A percentile compares a stretch with the other conserved stretches of the same genome.
phyloP scores from a whole-genome alignment of 2,797 vertebrate species.

The Neosilurus mollespiculum region DNA sequence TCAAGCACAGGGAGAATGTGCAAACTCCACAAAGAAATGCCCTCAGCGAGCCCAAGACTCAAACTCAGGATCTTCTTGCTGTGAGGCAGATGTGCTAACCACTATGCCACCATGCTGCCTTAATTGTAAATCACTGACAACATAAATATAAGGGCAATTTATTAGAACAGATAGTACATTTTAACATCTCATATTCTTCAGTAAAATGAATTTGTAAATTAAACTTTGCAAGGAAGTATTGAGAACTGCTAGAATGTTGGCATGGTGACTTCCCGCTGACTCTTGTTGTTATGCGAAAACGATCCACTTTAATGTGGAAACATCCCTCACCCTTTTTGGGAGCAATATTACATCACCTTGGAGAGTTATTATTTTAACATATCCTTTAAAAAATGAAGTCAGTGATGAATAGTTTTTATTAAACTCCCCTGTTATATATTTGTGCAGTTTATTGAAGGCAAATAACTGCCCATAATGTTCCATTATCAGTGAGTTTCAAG shows the following conservation, averaged over 20 bases:
- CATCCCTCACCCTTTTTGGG: background rate
- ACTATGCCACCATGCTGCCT: background rate
- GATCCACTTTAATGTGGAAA: background rate
- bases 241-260: background rate
- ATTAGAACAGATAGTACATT: background rate
- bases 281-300: background rate
- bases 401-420: background rate
- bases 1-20: too few relatives aligned
- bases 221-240: background rate
- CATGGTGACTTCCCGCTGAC: background rate
- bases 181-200: background rate
- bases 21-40: too few relatives aligned
- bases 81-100: too few relatives aligned
- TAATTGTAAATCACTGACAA: background rate
- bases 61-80: too few relatives aligned
- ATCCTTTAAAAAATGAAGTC: background rate
- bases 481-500: background rate
- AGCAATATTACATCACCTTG: too few relatives aligned
- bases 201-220: background rate
- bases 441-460: background rate
- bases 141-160: background rate
- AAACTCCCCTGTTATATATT: background rate
- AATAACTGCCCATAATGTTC: background rate
- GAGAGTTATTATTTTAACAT: background rate
- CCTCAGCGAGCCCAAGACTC: too few relatives aligned